Conservation (phyloP, 35 echinoderm and acorn worm genomes). For the Hemicentrotus pulcherrimus region DNA sequence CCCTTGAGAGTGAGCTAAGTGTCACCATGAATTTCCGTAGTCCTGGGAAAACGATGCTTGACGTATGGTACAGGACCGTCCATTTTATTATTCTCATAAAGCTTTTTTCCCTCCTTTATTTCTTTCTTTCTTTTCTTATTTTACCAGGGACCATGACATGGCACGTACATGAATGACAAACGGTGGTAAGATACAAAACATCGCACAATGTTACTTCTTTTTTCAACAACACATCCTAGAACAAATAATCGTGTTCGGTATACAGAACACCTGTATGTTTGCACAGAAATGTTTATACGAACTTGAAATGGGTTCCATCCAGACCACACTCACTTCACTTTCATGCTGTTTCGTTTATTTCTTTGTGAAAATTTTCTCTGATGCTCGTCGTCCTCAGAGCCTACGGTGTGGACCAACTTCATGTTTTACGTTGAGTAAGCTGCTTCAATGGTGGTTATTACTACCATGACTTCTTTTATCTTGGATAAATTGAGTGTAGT, state of each 20-base stretch:
- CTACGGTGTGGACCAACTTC: neutral
- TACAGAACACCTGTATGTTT: neutral
- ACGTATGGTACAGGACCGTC: neutral
- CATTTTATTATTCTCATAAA: neutral
- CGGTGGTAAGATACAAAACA: neutral
- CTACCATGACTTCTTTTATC: neutral
- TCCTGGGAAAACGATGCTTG: neutral
- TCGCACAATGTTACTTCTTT: slow-evolving; percentile 11
- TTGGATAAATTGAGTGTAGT: neutral
- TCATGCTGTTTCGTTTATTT: neutral
- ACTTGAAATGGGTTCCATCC: slow-evolving; percentile 1
- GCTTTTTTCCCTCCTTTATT: no score
- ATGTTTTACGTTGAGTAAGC: neutral
- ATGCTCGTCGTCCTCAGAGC: neutral
- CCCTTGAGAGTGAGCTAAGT: neutral
- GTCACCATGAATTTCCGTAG: neutral
- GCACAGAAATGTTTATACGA: neutral
- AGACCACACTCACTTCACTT: neutral
- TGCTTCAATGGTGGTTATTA: neutral
- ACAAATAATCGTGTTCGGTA: neutral
- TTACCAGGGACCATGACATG: neutral
- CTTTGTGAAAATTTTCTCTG: neutral
- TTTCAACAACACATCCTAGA: neutral
- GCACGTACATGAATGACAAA: neutral
- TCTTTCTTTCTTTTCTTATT: neutral